Evolutionary conservation across 2,797 vertebrate species (phyloP).

Genomic region (Argyrosomus regius): DNA sequence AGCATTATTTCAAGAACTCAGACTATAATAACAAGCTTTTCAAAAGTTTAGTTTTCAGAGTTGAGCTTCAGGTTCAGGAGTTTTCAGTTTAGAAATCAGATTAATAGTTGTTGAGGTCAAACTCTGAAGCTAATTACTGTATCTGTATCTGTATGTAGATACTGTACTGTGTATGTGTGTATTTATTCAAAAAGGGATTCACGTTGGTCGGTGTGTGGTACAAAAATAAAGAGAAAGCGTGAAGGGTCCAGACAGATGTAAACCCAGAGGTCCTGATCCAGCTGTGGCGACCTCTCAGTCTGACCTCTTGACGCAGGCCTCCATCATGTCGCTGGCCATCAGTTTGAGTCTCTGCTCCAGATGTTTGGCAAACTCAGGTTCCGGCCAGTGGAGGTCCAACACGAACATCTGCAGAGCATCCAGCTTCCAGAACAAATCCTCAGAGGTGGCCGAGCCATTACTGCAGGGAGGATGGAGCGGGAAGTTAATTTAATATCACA

Average conservation of each 20-base stretch:
- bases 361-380: constrained; percentile 96
- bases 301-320: constrained; percentile 97
- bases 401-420: constrained; percentile 97
- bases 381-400: constrained; percentile 96
- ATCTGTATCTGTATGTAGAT: not conserved
- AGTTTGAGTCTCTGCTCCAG: constrained; percentile 98
- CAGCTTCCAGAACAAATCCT: constrained; percentile 98
- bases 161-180: not conserved
- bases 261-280: constrained; percentile 2
- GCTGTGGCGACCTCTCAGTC: constrained; percentile 1
- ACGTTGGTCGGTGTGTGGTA: not conserved
- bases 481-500: not conserved
- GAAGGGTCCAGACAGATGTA: not conserved
- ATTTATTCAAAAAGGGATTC: not conserved
- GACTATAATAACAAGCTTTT: not conserved
- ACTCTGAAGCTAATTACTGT: not conserved
- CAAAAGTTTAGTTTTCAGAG: not conserved
- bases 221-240: not conserved
- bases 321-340: constrained; percentile 99
- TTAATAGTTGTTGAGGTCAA: not conserved
- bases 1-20: not conserved
- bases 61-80: not conserved
- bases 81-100: not conserved
- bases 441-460: constrained; percentile 95
- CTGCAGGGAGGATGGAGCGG: constrained; percentile 75